These are phyloP conservation scores for Diarsia rubi DNA, from an alignment of 2,888 invertebrate genomes.

Conservation along the genomic window DNA sequence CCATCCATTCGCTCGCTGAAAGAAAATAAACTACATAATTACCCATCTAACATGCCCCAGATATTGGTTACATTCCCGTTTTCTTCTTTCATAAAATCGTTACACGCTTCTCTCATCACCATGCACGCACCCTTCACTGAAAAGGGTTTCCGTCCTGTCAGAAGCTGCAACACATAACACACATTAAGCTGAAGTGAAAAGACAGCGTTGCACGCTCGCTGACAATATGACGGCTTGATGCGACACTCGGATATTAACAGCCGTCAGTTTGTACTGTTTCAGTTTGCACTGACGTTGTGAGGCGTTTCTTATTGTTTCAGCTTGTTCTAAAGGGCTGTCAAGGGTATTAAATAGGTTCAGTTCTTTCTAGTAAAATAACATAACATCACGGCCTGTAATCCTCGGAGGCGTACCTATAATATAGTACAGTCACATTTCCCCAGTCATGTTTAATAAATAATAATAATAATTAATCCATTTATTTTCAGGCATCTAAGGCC, in stretches of 20 bases:
- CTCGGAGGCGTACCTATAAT: background rate
- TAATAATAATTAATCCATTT: too few species aligned
- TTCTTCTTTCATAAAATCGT: background rate
- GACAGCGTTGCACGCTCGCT: background rate
- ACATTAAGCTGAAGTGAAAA: constrained; percentile 11
- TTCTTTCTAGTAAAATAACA: background rate
- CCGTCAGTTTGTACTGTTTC: constrained; percentile 2
- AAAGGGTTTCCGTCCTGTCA: constrained; percentile 6
- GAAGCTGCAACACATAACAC: constrained; percentile 9
- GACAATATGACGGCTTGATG: constrained; percentile 17
- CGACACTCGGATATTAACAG: constrained; percentile 20
- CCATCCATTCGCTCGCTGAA: background rate
- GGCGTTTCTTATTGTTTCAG: too few species aligned
- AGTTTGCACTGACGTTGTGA: background rate
- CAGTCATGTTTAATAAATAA: too few species aligned
- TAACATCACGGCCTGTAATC: background rate
- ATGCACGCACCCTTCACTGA: background rate
- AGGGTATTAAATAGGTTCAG: background rate
- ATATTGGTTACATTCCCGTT: background rate
- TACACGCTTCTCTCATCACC: background rate
- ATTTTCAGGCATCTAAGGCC: too few species aligned
- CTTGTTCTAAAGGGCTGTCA: background rate
- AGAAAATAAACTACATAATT: background rate
- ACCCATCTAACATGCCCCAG: background rate
- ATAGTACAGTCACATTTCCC: background rate